phyloP scores from a whole-genome alignment of 2,888 invertebrate genomes.

The Archips xylosteana region DNA sequence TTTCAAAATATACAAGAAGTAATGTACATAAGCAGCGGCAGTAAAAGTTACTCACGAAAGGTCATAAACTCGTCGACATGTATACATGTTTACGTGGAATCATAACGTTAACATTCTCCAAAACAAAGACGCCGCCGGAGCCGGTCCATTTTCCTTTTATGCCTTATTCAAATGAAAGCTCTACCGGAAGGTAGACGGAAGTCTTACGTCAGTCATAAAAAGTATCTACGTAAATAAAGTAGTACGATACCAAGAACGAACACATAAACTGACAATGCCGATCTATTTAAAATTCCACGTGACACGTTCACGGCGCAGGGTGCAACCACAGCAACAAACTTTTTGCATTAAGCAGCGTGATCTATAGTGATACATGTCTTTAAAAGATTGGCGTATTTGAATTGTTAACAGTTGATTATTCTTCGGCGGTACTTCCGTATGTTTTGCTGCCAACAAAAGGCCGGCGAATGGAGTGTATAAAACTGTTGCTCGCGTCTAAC shows the following conservation, averaged over 20 bases:
- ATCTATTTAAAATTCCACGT: slow-evolving; percentile 39
- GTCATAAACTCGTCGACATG: slow-evolving; percentile 32
- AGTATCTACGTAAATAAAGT: slow-evolving; percentile 60
- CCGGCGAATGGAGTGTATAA: too few relatives aligned
- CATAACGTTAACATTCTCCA: slow-evolving; percentile 44
- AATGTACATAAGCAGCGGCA: slow-evolving; percentile 6
- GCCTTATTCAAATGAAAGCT: slow-evolving; percentile 66
- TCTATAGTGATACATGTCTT: neutral
- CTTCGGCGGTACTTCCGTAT: too few relatives aligned
- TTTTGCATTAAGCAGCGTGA: neutral
- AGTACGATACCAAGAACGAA: slow-evolving; percentile 38
- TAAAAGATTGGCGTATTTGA: neutral
- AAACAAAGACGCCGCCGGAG: slow-evolving; percentile 39
- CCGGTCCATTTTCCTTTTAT: slow-evolving; percentile 57
- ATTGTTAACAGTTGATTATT: neutral
- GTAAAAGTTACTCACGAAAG: slow-evolving; percentile 34
- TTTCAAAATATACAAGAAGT: slow-evolving; percentile 6
- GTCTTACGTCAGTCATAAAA: slow-evolving; percentile 61
- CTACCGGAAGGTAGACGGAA: too few relatives aligned
- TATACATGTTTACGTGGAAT: slow-evolving; percentile 41
- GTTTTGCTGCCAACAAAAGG: too few relatives aligned
- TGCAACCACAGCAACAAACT: slow-evolving; percentile 14
- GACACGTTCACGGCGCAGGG: slow-evolving; percentile 3
- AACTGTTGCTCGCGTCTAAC: too few relatives aligned
- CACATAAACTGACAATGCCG: slow-evolving; percentile 29